Percentiles rank a stretch among this genome's conserved stretches.
Conservation (phyloP, 2,113 vertebrate genomes). For the Lichenostomus cassidix region DNA sequence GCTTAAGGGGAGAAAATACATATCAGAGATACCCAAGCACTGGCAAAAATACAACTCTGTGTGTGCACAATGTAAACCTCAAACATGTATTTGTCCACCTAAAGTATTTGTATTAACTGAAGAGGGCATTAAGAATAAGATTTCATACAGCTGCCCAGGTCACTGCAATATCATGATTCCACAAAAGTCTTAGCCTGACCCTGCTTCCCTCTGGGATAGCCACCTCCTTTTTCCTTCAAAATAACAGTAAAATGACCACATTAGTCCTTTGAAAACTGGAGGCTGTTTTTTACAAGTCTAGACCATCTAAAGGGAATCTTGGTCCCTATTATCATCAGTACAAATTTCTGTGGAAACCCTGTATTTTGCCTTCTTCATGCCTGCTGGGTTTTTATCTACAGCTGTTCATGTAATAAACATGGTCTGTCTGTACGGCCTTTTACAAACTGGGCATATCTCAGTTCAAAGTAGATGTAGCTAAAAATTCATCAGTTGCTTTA, state of each 20-base stretch:
- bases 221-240: background rate
- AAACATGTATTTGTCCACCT: background rate
- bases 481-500: background rate
- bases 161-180: rapidly evolving
- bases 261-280: background rate
- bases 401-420: background rate
- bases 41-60: background rate
- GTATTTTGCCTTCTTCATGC: background rate
- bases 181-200: background rate
- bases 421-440: background rate
- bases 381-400: background rate
- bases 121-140: background rate
- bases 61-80: background rate
- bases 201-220: rapidly evolving
- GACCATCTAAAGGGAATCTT: background rate
- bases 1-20: background rate
- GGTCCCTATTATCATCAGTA: background rate
- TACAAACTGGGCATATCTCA: background rate
- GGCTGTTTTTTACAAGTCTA: background rate
- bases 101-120: background rate
- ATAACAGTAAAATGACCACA: background rate
- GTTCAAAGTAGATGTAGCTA: background rate
- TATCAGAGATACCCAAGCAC: background rate
- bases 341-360: background rate
- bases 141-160: rapidly evolving